These are phyloP conservation scores for Chaetodon auriga DNA, from an alignment of 2,113 vertebrate species.

Conservation along the genomic window DNA sequence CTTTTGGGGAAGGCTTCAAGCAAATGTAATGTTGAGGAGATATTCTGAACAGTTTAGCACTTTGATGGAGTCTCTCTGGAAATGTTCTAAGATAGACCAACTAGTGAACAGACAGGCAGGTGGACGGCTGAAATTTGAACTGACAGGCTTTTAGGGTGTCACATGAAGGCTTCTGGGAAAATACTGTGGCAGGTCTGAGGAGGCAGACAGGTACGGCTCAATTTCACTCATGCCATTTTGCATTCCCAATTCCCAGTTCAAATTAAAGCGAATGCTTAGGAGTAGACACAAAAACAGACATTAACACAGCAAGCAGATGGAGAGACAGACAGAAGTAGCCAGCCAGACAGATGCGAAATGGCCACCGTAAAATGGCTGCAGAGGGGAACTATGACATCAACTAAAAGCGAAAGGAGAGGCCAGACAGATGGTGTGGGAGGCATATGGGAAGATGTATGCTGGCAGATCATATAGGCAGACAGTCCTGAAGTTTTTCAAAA, in stretches of 20 bases:
- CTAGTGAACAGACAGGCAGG: constrained; percentile 16
- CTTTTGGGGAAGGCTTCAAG: not conserved
- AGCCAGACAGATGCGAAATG: constrained; percentile 51
- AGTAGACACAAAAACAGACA: constrained; percentile 47
- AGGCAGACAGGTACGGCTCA: constrained; percentile 48
- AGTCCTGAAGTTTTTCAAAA: constrained; percentile 41
- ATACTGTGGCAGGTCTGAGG: constrained; percentile 30
- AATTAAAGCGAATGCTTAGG: constrained; percentile 52
- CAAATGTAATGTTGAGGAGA: constrained; percentile 5
- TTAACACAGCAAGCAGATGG: constrained; percentile 43
- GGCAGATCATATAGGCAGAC: constrained; percentile 51
- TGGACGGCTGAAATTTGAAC: constrained; percentile 38
- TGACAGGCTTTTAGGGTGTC: constrained; percentile 60
- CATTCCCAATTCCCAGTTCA: constrained; percentile 60
- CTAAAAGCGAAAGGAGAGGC: constrained; percentile 56
- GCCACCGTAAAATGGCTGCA: constrained; percentile 52
- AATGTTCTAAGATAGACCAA: not conserved
- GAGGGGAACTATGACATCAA: constrained; percentile 53
- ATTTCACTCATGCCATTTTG: constrained; percentile 55
- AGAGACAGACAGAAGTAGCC: constrained; percentile 28
- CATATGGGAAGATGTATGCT: constrained; percentile 51
- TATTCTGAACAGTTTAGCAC: constrained; percentile 27
- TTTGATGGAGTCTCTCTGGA: constrained; percentile 17
- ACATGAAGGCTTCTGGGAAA: constrained; percentile 40
- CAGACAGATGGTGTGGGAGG: constrained; percentile 68